Base-by-base conservation (phyloP, 2,113 vertebrate genomes). In the Vidua macroura region DNA sequence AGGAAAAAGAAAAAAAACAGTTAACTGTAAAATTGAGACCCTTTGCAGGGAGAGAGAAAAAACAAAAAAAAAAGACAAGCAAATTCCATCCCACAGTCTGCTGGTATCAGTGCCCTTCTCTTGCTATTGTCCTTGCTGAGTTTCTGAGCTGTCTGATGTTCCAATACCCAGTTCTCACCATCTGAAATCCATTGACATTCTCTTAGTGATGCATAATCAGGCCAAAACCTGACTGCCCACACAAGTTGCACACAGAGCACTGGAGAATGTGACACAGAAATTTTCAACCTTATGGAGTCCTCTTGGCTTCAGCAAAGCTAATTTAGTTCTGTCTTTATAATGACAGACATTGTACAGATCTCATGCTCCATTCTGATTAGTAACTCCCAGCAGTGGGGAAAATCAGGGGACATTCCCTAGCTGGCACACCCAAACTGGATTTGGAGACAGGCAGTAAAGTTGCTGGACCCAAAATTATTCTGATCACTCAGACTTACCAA, bases 1-100 rank as follows among this genome's bases (percentile, higher is more conserved):
- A 88, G 52, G 18, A 72, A 91, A 76, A 58, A 59, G 18, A 72
- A 91, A 76, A 58, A 59, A 59, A 46, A 14, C 15, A 60, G 13
- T 53, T 44, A 77, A 81, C 43, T 39, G 30, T 56, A 91, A 83
- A 77, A 94, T 6, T 27, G 48, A 88, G 86, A 88, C 16, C 22
- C 90, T 90, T 70, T 59, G 24, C 60, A 90, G 66, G 11, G 69
- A 90, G 35, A 83, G 13, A 81, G 27, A 27, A 81, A 84, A 80
- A 58, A 7, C 27, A 69, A 88, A 73, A 88, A 90, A 95, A 86
- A 48, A 83, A 86, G 43, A 68, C 33, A n/a, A 77, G 73, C 83
- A 74, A 88, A 95, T 94, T 95, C 88, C 83, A 88, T 86, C 80
- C 88, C 73, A 94, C 94, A 78, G 64, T 67, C 39, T 74, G 55